Evolutionary conservation across 1,140 invertebrate species (phyloP).

Genomic region (Periplaneta americana): DNA sequence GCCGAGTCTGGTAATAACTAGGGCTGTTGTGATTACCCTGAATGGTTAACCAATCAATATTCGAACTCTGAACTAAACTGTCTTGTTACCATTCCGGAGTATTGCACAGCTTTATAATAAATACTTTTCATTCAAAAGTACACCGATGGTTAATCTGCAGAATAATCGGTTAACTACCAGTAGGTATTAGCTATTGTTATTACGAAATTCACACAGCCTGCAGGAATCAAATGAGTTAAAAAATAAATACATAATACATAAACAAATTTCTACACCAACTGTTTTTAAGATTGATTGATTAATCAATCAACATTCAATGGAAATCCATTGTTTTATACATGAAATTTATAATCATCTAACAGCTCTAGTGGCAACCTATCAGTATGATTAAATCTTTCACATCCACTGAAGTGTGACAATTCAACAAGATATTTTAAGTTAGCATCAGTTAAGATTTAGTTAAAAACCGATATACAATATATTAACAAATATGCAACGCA

Average conservation of each 20-base stretch:
- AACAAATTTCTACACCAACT: background rate
- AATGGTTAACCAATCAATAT: background rate
- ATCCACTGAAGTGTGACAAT: background rate
- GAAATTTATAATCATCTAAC: background rate
- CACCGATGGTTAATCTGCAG: background rate
- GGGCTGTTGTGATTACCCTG: background rate
- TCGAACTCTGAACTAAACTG: background rate
- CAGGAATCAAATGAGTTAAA: too few species aligned
- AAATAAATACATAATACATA: background rate
- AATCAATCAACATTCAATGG: background rate
- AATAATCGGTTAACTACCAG: background rate
- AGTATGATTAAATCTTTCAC: background rate
- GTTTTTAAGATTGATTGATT: background rate
- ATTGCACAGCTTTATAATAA: background rate
- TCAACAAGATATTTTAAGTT: background rate
- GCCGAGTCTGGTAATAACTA: background rate
- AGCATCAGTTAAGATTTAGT: background rate
- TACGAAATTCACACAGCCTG: too few species aligned
- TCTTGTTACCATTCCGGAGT: background rate
- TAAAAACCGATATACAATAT: background rate
- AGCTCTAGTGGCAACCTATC: background rate
- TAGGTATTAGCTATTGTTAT: background rate
- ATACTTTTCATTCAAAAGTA: background rate
- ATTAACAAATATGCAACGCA: background rate
- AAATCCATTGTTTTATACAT: background rate